Evolutionary conservation across 2,888 invertebrate genomes (phyloP).

Genomic region (Agriopis aurantiaria): DNA sequence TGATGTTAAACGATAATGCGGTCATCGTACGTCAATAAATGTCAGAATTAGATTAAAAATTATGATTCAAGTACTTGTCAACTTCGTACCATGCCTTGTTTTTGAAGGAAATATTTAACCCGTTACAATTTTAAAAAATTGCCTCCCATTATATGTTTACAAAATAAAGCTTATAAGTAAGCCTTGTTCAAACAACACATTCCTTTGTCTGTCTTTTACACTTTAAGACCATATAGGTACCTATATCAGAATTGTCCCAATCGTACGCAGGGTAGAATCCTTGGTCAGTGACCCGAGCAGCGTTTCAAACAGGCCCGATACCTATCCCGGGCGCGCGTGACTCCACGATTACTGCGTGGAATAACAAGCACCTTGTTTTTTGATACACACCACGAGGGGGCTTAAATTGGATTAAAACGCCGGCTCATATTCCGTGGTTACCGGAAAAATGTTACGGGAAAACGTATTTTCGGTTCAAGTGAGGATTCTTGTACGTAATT

Average conservation of each 20-base stretch:
- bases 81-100: no score
- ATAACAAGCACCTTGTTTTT: constrained; percentile 45
- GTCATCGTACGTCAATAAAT: no score
- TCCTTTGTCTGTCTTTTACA: no score
- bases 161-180: no score
- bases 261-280: background rate
- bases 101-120: no score
- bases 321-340: constrained; percentile 53
- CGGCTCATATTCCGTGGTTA: constrained; percentile 27
- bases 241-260: constrained; percentile 22
- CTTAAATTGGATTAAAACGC: constrained; percentile 38
- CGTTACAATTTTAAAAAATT: no score
- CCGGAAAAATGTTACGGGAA: constrained; percentile 28
- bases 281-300: constrained; percentile 42
- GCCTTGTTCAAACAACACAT: background rate
- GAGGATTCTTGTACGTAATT: constrained; percentile 25
- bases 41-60: no score
- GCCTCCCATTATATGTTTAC: no score
- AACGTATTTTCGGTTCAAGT: constrained; percentile 30
- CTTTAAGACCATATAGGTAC: background rate
- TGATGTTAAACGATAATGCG: no score
- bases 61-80: no score
- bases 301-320: constrained; percentile 48
- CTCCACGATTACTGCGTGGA: constrained; percentile 47
- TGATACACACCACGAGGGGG: constrained; percentile 32